A percentile compares a stretch with the other conserved stretches of the same genome.
phyloP scores from a whole-genome alignment of 1,140 invertebrate genomes.

The Nebria ingens region DNA sequence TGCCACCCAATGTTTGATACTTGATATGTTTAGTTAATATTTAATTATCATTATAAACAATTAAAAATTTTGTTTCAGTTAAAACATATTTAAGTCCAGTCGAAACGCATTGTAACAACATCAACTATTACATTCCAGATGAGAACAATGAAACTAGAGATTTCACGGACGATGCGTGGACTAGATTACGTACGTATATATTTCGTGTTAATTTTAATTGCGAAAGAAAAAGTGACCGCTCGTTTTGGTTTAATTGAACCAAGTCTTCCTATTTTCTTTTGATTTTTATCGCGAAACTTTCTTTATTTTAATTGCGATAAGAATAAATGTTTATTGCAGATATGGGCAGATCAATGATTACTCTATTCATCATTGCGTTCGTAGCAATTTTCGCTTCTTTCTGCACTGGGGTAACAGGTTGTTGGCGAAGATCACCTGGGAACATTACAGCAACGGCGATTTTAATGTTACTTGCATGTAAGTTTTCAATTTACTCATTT shows the following conservation, averaged over 20 bases:
- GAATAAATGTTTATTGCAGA: constrained; percentile 45
- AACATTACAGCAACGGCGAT: constrained; percentile 90
- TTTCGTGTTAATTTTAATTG: neutral
- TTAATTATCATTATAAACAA: too few relatives aligned
- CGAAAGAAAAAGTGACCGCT: neutral
- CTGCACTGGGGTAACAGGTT: constrained; percentile 82
- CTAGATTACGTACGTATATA: constrained; percentile 60
- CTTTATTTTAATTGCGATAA: constrained; percentile 9
- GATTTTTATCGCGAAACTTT: too few relatives aligned
- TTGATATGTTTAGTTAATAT: too few relatives aligned
- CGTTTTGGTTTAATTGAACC: too few relatives aligned
- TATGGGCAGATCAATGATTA: constrained; percentile 85
- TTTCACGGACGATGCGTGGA: constrained; percentile 74
- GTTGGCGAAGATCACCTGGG: constrained; percentile 84
- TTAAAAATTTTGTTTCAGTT: constrained; percentile 58
- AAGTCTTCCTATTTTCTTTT: too few relatives aligned
- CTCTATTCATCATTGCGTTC: constrained; percentile 82
- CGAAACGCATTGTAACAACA: constrained; percentile 89
- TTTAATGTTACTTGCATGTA: constrained; percentile 79
- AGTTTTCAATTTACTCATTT: constrained; percentile 36
- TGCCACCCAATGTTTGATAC: too few relatives aligned
- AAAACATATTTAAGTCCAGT: constrained; percentile 84
- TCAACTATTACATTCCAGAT: constrained; percentile 86
- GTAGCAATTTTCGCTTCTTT: constrained; percentile 83
- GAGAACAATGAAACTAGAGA: constrained; percentile 70